Evolutionary conservation across 2,888 invertebrate species (phyloP).

Genomic region (Agriopis aurantiaria): DNA sequence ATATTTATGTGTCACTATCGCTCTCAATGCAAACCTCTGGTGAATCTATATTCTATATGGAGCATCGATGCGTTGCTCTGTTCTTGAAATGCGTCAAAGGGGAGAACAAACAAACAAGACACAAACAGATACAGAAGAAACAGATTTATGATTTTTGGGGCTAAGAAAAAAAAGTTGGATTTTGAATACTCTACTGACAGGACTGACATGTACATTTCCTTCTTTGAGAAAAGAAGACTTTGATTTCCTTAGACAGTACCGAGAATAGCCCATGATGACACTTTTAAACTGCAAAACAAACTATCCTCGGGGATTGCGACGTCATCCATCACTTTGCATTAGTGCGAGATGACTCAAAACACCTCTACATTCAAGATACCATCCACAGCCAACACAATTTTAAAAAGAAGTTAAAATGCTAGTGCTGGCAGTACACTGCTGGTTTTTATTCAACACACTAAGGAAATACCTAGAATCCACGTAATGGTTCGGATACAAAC

Average conservation of each 20-base stretch:
- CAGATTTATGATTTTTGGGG: no score
- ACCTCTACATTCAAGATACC: constrained; percentile 30
- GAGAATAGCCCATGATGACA: constrained; percentile 9
- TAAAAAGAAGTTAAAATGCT: constrained; percentile 4
- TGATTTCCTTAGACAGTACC: constrained; percentile 2
- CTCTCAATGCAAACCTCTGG: no score
- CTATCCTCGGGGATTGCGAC: constrained; percentile 21
- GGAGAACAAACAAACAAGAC: no score
- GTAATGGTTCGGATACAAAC: constrained; percentile 45
- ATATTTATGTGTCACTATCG: no score
- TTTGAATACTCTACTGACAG: no score
- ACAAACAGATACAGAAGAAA: no score
- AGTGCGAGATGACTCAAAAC: constrained; percentile 47
- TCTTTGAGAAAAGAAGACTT: constrained; percentile 3
- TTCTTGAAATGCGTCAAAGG: no score
- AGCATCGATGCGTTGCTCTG: no score
- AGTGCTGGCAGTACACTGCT: constrained; percentile 40
- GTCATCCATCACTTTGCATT: constrained; percentile 25
- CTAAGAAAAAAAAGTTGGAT: no score
- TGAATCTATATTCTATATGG: no score
- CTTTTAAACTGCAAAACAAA: constrained; percentile 7
- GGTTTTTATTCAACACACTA: constrained; percentile 27
- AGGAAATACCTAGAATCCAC: constrained; percentile 27
- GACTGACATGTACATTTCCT: background rate
- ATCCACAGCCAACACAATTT: constrained; percentile 7